Base-by-base conservation (phyloP, 2,797 vertebrate genomes). In the Florisuga fusca region DNA sequence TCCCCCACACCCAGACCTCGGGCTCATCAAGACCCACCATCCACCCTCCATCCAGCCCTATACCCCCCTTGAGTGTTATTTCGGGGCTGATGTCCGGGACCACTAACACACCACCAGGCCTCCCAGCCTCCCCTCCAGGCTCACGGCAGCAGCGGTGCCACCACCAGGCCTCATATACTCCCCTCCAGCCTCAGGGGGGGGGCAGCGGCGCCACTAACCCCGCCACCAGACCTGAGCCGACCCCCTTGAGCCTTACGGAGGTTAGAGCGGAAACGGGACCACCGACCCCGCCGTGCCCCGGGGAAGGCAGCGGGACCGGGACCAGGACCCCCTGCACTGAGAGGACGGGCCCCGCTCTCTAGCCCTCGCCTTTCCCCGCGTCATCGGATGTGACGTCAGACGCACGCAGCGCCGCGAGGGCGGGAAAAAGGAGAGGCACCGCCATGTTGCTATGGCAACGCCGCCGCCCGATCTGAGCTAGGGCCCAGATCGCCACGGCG, bases 331-430 rank as follows among this genome's bases (percentile, higher is more conserved):
- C 33, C 26, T 6, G 5, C 53, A 27, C 59, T 27, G 10, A 27
- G 66, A 25, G 2, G 21, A 31, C 23, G 3, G 3, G 27, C 21
- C 18, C 13, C 22, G 25, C 14, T 3, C 4, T 29, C 55, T 41
- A 8, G n/a, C 3, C 2, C 20, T 68, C 53, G 7, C 68, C 59
- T 78, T 48, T 43, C 22, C 27, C 5, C 29, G 2, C 3, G 1
- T 0, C 0, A 5, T 33, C 92, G 93, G 94, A 93, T 26, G 33
- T 86, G 69, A 2, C 75, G 45, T 58, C 53, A 71, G 7, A 15
- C 36, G 48, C 46, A 54, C 9, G 3, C 18, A 0, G 0, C 13
- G 3, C 0, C 1, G 1, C 0, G 2, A 1, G 3, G 38, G 27
- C 41, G 45, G 13, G 1, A 1, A 2, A 3, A 3, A 0, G 6